These are phyloP conservation scores for Branchinecta lindahli DNA, from an alignment of 1,140 invertebrate species.

Conservation along the genomic window DNA sequence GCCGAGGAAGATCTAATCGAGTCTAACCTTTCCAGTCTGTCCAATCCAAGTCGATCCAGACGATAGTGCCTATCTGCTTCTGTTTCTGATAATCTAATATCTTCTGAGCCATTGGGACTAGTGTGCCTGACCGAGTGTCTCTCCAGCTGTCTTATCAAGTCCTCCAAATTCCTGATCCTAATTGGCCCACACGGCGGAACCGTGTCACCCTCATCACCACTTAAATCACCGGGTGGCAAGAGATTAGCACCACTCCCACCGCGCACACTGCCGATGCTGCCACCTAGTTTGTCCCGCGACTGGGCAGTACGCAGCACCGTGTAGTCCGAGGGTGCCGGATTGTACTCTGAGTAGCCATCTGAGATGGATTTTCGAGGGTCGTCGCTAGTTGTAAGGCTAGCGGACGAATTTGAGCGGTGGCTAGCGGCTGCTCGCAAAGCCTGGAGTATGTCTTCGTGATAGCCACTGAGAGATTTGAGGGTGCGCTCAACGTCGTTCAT, in stretches of 20 bases:
- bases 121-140: conserved; percentile 70
- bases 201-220: conserved; percentile 26
- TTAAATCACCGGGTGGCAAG: conserved; percentile 41
- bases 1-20: neutral
- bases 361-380: conserved; percentile 44
- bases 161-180: conserved; percentile 73
- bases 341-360: conserved; percentile 34
- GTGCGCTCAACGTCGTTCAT: conserved; percentile 54
- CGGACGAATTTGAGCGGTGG: conserved; percentile 39
- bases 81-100: conserved; percentile 76
- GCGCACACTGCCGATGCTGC: conserved; percentile 33
- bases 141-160: conserved; percentile 74
- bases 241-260: conserved; percentile 6
- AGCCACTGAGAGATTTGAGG: conserved; percentile 72
- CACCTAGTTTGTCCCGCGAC: conserved; percentile 45
- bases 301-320: conserved; percentile 17
- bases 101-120: conserved; percentile 70
- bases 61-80: conserved; percentile 75
- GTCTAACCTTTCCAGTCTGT: conserved; percentile 18
- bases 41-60: conserved; percentile 39
- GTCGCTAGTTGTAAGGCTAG: conserved; percentile 42
- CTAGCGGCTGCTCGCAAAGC: conserved; percentile 53
- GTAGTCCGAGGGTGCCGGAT: conserved; percentile 19
- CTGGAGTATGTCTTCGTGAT: conserved; percentile 75
- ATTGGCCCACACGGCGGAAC: conserved; percentile 31